phyloP scores from a whole-genome alignment of 2,797 vertebrate genomes.

The Silurus aristotelis region DNA sequence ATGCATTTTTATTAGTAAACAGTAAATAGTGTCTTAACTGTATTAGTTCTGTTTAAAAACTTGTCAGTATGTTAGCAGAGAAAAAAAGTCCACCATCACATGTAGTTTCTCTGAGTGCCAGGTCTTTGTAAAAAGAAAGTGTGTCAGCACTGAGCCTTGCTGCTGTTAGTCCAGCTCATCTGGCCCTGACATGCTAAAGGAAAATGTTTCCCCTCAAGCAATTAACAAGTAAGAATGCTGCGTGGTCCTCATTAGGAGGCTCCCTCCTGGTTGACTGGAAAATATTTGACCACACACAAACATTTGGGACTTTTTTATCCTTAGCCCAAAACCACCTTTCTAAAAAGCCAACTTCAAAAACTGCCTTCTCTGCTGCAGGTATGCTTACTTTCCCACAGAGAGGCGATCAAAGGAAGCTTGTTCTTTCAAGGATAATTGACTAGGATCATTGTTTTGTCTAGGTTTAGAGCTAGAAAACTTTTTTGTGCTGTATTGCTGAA shows the following conservation, averaged over 20 bases:
- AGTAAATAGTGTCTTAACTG: too few species aligned
- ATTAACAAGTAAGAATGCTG: constrained; percentile 24
- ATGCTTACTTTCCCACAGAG: constrained; percentile 23
- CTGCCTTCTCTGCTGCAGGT: constrained; percentile 1
- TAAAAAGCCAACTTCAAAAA: constrained; percentile 30
- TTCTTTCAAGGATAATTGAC: not conserved
- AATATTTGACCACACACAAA: constrained; percentile 39
- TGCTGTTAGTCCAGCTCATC: constrained; percentile 38
- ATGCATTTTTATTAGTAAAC: not conserved
- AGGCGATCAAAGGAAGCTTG: constrained; percentile 19
- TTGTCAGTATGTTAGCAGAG: not conserved
- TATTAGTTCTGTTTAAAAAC: not conserved
- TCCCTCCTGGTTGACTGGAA: constrained; percentile 40
- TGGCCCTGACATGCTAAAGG: constrained; percentile 30
- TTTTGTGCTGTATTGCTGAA: constrained; percentile 14
- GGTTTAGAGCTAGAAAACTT: not conserved
- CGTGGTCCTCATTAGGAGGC: constrained; percentile 42
- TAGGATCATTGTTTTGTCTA: constrained; percentile 9
- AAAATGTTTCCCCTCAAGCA: constrained; percentile 47
- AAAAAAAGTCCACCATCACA: not conserved
- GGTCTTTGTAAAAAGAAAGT: constrained; percentile 3
- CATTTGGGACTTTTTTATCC: constrained; percentile 30
- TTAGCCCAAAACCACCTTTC: not conserved
- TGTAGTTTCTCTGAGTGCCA: not conserved
- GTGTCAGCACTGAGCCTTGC: constrained; percentile 6